Conservation (phyloP, 2,113 vertebrate genomes). For the Chaetodon trifascialis region DNA sequence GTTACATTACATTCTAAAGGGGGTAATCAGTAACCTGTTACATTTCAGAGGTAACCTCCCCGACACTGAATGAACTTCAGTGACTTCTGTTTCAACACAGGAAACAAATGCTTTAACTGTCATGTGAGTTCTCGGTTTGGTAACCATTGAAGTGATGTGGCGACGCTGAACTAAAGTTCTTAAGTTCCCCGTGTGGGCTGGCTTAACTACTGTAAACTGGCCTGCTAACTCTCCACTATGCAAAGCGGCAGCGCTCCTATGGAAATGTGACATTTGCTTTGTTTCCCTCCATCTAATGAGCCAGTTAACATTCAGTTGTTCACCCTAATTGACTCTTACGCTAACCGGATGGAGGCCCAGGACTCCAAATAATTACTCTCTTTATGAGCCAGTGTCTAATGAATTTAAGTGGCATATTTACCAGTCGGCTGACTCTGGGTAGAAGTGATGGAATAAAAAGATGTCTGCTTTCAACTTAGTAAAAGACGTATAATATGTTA, state of each 20-base stretch:
- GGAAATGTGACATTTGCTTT: conserved; percentile 85
- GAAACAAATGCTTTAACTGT: neutral
- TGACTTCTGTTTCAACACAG: neutral
- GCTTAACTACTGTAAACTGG: neutral
- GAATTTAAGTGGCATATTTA: conserved; percentile 81
- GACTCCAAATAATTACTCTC: conserved; percentile 80
- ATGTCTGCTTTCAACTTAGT: conserved; percentile 23
- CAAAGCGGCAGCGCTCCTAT: conserved; percentile 53
- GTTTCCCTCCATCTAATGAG: conserved; percentile 83
- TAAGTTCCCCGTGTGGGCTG: conserved; percentile 7
- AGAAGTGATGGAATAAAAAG: conserved; percentile 50
- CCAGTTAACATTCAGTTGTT: conserved; percentile 85
- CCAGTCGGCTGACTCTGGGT: conserved; percentile 60
- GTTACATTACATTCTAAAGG: no score
- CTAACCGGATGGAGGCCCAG: conserved; percentile 78
- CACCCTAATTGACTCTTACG: conserved; percentile 81
- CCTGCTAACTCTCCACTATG: conserved; percentile 25
- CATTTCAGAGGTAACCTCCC: no score
- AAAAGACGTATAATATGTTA: conserved; percentile 7
- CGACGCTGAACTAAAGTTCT: neutral
- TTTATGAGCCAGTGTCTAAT: conserved; percentile 79
- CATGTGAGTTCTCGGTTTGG: neutral
- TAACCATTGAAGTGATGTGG: neutral
- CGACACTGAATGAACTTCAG: neutral
- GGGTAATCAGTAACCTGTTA: no score